phyloP scores from a whole-genome alignment of 2,888 invertebrate species.

The Drosophila acutilabella region DNA sequence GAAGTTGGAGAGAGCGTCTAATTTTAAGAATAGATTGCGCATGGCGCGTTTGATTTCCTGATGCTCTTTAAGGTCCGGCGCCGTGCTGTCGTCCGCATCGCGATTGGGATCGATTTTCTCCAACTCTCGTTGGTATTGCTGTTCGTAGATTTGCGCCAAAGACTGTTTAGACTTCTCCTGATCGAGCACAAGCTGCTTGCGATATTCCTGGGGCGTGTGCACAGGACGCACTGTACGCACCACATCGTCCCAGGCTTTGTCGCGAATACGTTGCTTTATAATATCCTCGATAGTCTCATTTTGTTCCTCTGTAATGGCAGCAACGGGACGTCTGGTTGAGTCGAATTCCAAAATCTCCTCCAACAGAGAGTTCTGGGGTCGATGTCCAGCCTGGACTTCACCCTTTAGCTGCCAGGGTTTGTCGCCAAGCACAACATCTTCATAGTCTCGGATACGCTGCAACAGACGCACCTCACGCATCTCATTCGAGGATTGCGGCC shows the following conservation, averaged over 20 bases:
- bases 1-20: constrained; percentile 97
- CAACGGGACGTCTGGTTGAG: constrained; percentile 92
- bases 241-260: constrained; percentile 97
- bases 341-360: constrained; percentile 97
- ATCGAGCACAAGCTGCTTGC: constrained; percentile 94
- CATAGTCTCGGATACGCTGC: constrained; percentile 89
- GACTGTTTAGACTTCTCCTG: constrained; percentile 97
- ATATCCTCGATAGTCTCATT: constrained; percentile 95
- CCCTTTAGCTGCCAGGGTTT: constrained; percentile 98
- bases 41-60: constrained; percentile 91
- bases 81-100: constrained; percentile 85
- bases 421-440: constrained; percentile 90
- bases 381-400: constrained; percentile 91
- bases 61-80: constrained; percentile 91
- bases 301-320: constrained; percentile 96
- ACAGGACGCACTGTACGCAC: constrained; percentile 93
- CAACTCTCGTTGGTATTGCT: constrained; percentile 91
- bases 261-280: constrained; percentile 95
- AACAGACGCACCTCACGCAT: constrained; percentile 90
- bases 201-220: constrained; percentile 92
- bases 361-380: constrained; percentile 96
- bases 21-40: constrained; percentile 91
- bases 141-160: constrained; percentile 97
- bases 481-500: constrained; percentile 89
- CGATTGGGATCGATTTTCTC: constrained; percentile 84